Percentiles rank a stretch among this genome's conserved stretches.
phyloP scores from a whole-genome alignment of 2,888 invertebrate species.

The Exephanes ischioxanthus region DNA sequence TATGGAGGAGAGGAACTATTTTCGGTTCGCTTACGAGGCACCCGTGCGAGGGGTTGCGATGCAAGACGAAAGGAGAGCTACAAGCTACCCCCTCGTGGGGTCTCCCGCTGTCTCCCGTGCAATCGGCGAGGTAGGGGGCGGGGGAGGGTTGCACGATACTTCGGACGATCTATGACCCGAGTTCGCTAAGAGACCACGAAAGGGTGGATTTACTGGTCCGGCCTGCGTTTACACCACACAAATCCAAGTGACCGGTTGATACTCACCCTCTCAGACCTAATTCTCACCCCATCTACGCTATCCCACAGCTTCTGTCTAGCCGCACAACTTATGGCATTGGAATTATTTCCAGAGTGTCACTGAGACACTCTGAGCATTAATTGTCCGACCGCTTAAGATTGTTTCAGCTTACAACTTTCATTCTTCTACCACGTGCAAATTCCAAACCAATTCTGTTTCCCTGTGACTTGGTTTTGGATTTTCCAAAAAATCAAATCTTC shows the following conservation, averaged over 20 bases:
- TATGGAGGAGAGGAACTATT: slow-evolving; percentile 68
- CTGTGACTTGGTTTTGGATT: not conserved
- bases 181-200: slow-evolving; percentile 84
- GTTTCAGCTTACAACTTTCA: not conserved
- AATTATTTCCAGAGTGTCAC: slow-evolving; percentile 73
- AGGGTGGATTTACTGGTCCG: slow-evolving; percentile 84
- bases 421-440: not conserved
- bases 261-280: slow-evolving; percentile 68
- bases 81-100: slow-evolving; percentile 33
- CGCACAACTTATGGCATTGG: slow-evolving; percentile 80
- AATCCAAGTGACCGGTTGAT: slow-evolving; percentile 84
- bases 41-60: slow-evolving; percentile 43
- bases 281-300: slow-evolving; percentile 69
- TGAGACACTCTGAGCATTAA: slow-evolving; percentile 49
- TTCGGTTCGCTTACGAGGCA: slow-evolving; percentile 67
- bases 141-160: slow-evolving; percentile 81
- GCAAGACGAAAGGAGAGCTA: slow-evolving; percentile 48
- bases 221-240: slow-evolving; percentile 84
- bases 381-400: slow-evolving; percentile 45
- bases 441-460: not conserved
- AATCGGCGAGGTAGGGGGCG: slow-evolving; percentile 45
- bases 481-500: not conserved
- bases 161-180: slow-evolving; percentile 83
- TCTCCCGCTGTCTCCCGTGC: slow-evolving; percentile 57
- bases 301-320: slow-evolving; percentile 74